Conservation (phyloP, 1,140 invertebrate species). For the Ditylenchus dipsaci region DNA sequence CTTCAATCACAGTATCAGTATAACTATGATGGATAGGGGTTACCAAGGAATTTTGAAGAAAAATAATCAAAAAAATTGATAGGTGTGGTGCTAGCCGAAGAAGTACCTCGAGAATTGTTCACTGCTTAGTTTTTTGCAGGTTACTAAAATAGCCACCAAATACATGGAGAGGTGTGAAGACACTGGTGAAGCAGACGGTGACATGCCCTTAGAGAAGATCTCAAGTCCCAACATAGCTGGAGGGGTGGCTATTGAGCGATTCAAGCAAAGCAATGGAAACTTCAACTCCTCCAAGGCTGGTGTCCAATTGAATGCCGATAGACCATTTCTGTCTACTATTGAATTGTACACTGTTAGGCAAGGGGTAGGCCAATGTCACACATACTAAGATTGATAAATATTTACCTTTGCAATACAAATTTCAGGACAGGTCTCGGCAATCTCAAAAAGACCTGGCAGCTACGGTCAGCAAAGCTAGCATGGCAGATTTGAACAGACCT, state of each 20-base stretch:
- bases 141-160: slow-evolving; percentile 26
- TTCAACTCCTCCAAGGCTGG: slow-evolving; percentile 7
- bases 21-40: no score
- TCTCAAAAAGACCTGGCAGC: slow-evolving; percentile 43
- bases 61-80: no score
- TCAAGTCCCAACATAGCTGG: slow-evolving; percentile 38
- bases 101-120: no score
- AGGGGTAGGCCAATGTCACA: neutral
- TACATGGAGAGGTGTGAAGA: slow-evolving; percentile 40
- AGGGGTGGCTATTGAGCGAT: slow-evolving; percentile 41
- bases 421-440: slow-evolving; percentile 22
- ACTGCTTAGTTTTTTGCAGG: no score
- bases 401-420: slow-evolving; percentile 6
- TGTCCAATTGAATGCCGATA: slow-evolving; percentile 17
- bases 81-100: no score
- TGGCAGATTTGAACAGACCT: slow-evolving; percentile 72
- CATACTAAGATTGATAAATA: neutral
- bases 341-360: slow-evolving; percentile 45
- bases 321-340: slow-evolving; percentile 49
- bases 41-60: neutral
- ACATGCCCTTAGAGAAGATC: slow-evolving; percentile 23
- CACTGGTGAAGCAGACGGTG: neutral
- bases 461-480: slow-evolving; percentile 47
- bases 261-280: slow-evolving; percentile 22
- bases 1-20: no score